Conservation (phyloP, 2,888 invertebrate species). For the Zygogramma bicolorata region DNA sequence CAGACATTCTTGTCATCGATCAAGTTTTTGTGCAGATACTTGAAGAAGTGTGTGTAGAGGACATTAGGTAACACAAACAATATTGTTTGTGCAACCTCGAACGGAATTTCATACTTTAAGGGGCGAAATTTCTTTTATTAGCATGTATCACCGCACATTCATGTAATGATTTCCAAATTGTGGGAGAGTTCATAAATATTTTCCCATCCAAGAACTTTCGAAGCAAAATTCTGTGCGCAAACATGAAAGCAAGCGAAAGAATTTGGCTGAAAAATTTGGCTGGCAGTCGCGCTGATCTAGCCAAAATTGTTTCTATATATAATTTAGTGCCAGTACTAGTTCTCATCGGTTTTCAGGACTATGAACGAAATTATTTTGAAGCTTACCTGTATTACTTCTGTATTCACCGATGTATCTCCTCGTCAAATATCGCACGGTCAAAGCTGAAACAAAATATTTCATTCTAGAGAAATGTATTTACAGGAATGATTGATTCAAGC, state of each 20-base stretch:
- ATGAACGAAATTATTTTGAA: neutral
- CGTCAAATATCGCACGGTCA: slow-evolving; percentile 83
- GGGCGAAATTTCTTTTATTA: too few species aligned
- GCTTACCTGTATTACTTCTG: slow-evolving; percentile 82
- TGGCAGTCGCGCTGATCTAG: neutral
- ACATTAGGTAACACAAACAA: neutral
- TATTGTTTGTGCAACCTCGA: too few species aligned
- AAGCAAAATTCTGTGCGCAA: too few species aligned
- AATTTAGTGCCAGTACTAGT: slow-evolving; percentile 4
- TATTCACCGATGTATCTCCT: slow-evolving; percentile 85
- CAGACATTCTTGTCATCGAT: neutral
- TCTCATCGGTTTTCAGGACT: neutral
- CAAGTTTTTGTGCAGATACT: neutral
- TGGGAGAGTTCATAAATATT: neutral
- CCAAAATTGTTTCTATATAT: slow-evolving; percentile 14
- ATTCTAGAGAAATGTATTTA: neutral
- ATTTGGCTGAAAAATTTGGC: slow-evolving; percentile 12
- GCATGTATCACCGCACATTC: too few species aligned
- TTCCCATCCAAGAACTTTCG: too few species aligned
- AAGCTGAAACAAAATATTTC: slow-evolving; percentile 70
- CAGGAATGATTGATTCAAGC: too few species aligned
- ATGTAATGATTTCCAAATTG: too few species aligned
- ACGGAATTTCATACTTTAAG: too few species aligned
- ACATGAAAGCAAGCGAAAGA: neutral
- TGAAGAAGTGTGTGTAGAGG: neutral